Percentiles rank a stretch among this genome's conserved stretches.
Evolutionary conservation across 2,888 invertebrate species (phyloP).

Genomic region (Apodemia mormo): DNA sequence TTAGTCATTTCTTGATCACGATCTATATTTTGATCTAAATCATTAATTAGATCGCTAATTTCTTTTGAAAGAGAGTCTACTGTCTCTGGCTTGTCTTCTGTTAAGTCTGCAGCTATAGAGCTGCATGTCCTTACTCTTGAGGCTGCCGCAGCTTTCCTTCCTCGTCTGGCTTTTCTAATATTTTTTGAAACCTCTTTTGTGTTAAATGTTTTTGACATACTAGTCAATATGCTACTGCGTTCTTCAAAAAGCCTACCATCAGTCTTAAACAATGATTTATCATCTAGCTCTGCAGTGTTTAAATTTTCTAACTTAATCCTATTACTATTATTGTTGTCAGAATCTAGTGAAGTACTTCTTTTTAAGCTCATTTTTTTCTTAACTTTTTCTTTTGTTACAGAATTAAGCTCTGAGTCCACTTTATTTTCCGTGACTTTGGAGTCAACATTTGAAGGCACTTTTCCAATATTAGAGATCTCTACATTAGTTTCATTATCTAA

Average conservation of each 20-base stretch:
- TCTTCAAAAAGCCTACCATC: slow-evolving; percentile 79
- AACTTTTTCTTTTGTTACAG: slow-evolving; percentile 61
- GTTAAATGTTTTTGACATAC: slow-evolving; percentile 80
- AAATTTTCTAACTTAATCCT: slow-evolving; percentile 72
- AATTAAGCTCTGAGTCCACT: slow-evolving; percentile 61
- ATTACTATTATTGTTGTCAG: slow-evolving; percentile 81
- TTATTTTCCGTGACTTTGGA: slow-evolving; percentile 67
- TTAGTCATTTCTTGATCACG: slow-evolving; percentile 55
- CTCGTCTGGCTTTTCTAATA: slow-evolving; percentile 72
- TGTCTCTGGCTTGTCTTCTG: slow-evolving; percentile 68
- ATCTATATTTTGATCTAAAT: slow-evolving; percentile 70
- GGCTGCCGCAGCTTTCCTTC: slow-evolving; percentile 66
- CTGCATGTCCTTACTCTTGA: slow-evolving; percentile 46
- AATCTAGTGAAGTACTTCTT: slow-evolving; percentile 78
- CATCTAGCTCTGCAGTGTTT: slow-evolving; percentile 78
- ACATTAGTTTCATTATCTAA: slow-evolving; percentile 80
- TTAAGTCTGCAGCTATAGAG: slow-evolving; percentile 49
- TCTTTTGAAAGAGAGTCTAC: slow-evolving; percentile 72
- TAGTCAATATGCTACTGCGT: slow-evolving; percentile 77
- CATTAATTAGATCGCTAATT: slow-evolving; percentile 72
- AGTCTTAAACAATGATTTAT: slow-evolving; percentile 83
- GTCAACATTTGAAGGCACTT: slow-evolving; percentile 78
- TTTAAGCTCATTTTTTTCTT: slow-evolving; percentile 76
- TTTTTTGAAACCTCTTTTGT: slow-evolving; percentile 74
- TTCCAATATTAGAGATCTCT: slow-evolving; percentile 78